Evolutionary conservation across 2,888 invertebrate species (phyloP), one percentile per base, ranked within the genome.

Genomic region (Xanthia togata): DNA sequence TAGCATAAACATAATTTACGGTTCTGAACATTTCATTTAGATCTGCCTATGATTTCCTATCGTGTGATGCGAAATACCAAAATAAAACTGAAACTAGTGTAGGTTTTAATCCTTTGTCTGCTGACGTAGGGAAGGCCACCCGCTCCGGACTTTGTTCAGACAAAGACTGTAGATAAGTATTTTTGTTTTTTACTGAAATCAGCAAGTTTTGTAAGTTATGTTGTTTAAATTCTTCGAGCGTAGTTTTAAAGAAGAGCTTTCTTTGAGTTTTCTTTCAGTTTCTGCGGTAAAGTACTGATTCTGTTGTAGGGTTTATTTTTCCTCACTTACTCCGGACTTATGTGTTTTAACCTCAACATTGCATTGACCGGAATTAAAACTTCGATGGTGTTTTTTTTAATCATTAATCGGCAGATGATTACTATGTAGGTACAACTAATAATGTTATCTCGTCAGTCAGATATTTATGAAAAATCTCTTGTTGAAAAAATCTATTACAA

Each of bases 101-200:
- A 47, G 14, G 20, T 38, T 79, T 63, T n/a, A 71, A 63, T 64
- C 41, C 50, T 47, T n/a, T 38, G 26, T 65, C 26, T 55, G n/a
- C 0, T n/a, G 50, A 64, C 57, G 50, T 53, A 23, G 73, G 12
- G 1, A 71, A 23, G 35, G 35, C 9, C 5, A 3, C 44, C n/a
- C n/a, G 20, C 38, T 38, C 44, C 12, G 6, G 9, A 47, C 38
- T 55, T 14, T 0, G 38, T 57, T 47, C 26, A 50, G 35, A 59
- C 44, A 38, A 55, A 76, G 50, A 44, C 63, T 68, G 31, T 20
- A 57, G 63, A 53, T 76, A 69, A 81, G 20, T 50, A 50, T 75
- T 82, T 41, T n/a, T 53, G 35, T 76, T 82, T 82, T 50, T 69
- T 57, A 63, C 57, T 68, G 41, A 23, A 41, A 17, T 44, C 41